These are phyloP conservation scores for Agrochola lota DNA, from an alignment of 2,888 invertebrate species.

Conservation along the genomic window DNA sequence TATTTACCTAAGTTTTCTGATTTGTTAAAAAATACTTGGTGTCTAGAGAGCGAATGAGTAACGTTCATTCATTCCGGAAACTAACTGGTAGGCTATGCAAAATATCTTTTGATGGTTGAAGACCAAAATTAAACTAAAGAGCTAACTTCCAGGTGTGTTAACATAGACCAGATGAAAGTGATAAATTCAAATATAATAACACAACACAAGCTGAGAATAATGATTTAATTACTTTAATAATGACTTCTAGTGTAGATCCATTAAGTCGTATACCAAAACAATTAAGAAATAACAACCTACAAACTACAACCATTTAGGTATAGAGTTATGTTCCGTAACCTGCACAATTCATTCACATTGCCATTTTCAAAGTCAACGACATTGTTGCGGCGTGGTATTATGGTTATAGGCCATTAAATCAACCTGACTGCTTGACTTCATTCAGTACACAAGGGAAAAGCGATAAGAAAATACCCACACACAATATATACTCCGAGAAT, in stretches of 20 bases:
- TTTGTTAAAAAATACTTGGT: too few relatives aligned
- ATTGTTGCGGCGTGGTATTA: constrained; percentile 60
- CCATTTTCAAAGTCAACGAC: constrained; percentile 64
- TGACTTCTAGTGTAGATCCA: background rate
- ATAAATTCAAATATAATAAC: background rate
- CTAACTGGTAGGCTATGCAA: too few relatives aligned
- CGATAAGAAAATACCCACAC: constrained; percentile 54
- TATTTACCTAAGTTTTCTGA: too few relatives aligned
- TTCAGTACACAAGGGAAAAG: constrained; percentile 52
- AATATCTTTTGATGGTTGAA: too few relatives aligned
- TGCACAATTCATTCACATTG: constrained; percentile 58
- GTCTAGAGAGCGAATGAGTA: too few relatives aligned
- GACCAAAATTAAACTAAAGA: too few relatives aligned
- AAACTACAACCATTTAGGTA: constrained; percentile 27
- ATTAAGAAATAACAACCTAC: constrained; percentile 45
- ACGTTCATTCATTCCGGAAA: too few relatives aligned
- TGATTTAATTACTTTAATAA: constrained; percentile 16
- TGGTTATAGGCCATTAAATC: constrained; percentile 57
- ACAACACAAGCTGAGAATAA: background rate
- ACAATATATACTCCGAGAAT: constrained; percentile 14
- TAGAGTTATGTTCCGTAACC: constrained; percentile 43
- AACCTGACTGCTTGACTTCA: constrained; percentile 52
- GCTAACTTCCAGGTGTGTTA: too few relatives aligned
- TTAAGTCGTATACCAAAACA: background rate
- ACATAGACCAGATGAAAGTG: background rate